Conservation (phyloP, 2,888 invertebrate species). For the Elmis aenea region DNA sequence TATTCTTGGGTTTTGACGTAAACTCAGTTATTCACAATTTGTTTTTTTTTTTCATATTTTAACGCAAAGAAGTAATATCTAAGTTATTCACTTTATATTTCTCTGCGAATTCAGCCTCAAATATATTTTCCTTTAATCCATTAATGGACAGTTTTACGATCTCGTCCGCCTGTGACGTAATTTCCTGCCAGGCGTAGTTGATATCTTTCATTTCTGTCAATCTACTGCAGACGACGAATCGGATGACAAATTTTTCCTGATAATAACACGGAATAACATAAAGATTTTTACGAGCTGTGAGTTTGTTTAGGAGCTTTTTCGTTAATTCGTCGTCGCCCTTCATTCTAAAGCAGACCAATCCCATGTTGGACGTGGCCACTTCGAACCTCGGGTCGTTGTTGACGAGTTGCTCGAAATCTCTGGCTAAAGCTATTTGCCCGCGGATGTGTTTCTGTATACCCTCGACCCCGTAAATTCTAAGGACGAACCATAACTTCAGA, state of each 20-base stretch:
- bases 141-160: background rate
- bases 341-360: constrained; percentile 85
- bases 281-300: constrained; percentile 72
- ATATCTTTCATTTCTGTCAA: constrained; percentile 67
- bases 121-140: too few relatives aligned
- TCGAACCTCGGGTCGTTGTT: constrained; percentile 72
- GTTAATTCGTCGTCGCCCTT: constrained; percentile 69
- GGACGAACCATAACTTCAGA: constrained; percentile 89
- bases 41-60: too few relatives aligned
- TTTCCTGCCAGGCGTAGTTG: constrained; percentile 60
- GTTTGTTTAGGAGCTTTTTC: constrained; percentile 62
- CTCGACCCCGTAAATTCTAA: constrained; percentile 75
- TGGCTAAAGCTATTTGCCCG: constrained; percentile 68
- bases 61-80: too few relatives aligned
- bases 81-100: too few relatives aligned
- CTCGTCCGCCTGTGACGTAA: constrained; percentile 22
- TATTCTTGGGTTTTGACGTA: too few relatives aligned
- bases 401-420: constrained; percentile 71
- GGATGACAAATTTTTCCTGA: constrained; percentile 62
- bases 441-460: constrained; percentile 75
- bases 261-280: constrained; percentile 77
- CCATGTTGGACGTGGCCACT: constrained; percentile 49
- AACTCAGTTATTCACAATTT: too few relatives aligned
- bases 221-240: constrained; percentile 79
- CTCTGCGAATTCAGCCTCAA: too few relatives aligned